Evolutionary conservation across 2,797 vertebrate species (phyloP).

Genomic region (Amphiprion clarkii): DNA sequence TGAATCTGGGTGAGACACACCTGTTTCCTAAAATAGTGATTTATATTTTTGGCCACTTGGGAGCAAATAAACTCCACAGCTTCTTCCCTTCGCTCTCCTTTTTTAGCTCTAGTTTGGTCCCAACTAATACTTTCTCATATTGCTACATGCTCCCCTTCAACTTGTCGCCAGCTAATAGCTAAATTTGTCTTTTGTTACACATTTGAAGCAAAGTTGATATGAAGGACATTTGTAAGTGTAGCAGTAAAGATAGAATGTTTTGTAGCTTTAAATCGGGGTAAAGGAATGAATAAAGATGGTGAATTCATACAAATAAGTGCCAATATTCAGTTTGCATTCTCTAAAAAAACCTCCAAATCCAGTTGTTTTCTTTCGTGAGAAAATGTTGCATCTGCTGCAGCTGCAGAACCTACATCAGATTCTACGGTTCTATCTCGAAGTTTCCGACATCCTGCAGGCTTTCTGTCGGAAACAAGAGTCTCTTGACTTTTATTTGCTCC

Average conservation of each 20-base stretch:
- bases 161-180: no score
- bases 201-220: not conserved
- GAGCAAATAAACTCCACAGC: conserved; percentile 5
- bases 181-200: no score
- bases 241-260: not conserved
- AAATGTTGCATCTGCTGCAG: not conserved
- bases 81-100: no score
- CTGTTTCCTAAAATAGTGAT: not conserved
- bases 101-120: no score
- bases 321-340: not conserved
- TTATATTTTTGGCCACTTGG: conserved; percentile 11
- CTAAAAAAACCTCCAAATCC: no score
- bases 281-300: not conserved
- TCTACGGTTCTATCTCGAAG: no score
- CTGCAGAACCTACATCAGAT: not conserved
- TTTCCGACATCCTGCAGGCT: not conserved
- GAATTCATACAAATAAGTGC: no score
- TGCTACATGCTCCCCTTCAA: no score
- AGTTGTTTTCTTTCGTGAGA: not conserved
- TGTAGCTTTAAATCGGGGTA: not conserved
- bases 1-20: no score
- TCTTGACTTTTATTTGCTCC: conserved; percentile 37
- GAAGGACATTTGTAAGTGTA: no score
- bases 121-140: no score
- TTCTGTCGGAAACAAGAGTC: conserved; percentile 2